These are phyloP conservation scores for Xenopus tropicalis DNA, from an alignment of 2,113 vertebrate species.

Conservation along the genomic window UCB_Xtro_10.0 CM004443.2:59632001-59632500, in stretches of 20 bases:
- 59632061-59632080: no score
- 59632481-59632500: not conserved
- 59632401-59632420: not conserved
- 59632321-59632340: not conserved
- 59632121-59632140: not conserved
- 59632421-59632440: not conserved
- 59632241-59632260: not conserved
- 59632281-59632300: not conserved
- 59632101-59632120: not conserved
- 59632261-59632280: not conserved
- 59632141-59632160: not conserved
- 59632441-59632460: not conserved
- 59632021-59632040: no score
- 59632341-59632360: not conserved
- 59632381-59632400: conserved; percentile 1
- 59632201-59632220: not conserved
- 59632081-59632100: no score
- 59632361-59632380: not conserved
- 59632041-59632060: no score
- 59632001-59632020: no score
- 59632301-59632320: not conserved
- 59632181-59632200: not conserved
- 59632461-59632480: not conserved
- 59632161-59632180: not conserved
- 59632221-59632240: not conserved